These are phyloP conservation scores for Pseudonaja textilis DNA, from an alignment of 2,113 vertebrate species.

Conservation along the genomic window DNA sequence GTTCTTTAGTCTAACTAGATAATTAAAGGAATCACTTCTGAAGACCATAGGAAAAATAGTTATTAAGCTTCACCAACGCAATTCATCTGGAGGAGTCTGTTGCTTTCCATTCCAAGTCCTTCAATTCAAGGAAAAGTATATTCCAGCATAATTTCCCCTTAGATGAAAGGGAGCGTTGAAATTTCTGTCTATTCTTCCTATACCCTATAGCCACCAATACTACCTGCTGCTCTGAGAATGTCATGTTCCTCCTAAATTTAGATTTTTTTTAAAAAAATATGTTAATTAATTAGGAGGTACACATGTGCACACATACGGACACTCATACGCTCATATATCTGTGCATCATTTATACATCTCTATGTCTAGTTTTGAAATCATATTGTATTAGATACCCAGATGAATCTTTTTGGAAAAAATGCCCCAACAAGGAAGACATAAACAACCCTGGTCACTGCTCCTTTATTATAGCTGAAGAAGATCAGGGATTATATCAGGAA, in stretches of 20 bases:
- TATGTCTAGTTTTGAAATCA: neutral
- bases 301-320: neutral
- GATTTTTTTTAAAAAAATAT: too few species aligned
- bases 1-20: neutral
- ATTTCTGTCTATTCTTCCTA: neutral
- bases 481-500: neutral
- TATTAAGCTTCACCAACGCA: neutral
- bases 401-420: neutral
- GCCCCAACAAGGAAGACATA: neutral
- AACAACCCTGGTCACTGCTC: neutral
- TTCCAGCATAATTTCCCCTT: neutral
- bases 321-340: neutral
- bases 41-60: neutral
- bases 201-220: too few species aligned
- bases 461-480: neutral
- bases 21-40: neutral
- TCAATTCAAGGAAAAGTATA: neutral
- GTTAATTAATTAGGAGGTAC: neutral
- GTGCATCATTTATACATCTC: neutral
- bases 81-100: neutral
- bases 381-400: neutral
- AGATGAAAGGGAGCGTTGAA: neutral
- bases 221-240: neutral
- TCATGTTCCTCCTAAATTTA: neutral
- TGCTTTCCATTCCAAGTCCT: neutral